Evolutionary conservation across 2,113 vertebrate genomes (phyloP).

Genomic region (Phylloscopus trochiloides): DNA sequence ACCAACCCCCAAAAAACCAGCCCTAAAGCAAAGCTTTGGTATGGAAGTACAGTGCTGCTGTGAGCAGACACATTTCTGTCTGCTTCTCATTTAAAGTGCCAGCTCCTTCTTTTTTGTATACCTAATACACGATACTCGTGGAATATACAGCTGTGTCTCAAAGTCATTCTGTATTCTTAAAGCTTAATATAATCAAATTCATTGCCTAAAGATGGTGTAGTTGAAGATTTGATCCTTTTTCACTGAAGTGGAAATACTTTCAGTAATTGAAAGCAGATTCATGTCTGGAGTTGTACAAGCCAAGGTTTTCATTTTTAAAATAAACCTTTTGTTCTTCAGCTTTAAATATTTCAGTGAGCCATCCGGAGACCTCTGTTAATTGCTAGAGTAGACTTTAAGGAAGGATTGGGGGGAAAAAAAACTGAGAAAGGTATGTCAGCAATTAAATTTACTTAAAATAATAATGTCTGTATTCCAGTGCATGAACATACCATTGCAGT

Average conservation of each 20-base stretch:
- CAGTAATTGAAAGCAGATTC: conserved; percentile 81
- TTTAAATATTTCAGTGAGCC: conserved; percentile 67
- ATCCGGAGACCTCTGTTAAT: conserved; percentile 66
- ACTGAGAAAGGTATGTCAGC: conserved; percentile 42
- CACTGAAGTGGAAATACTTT: conserved; percentile 80
- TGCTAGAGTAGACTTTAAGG: conserved; percentile 62
- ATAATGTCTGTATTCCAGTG: neutral
- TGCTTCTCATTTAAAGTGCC: conserved; percentile 6
- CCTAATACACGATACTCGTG: neutral
- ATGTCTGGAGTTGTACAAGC: conserved; percentile 75
- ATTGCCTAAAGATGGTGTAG: conserved; percentile 74
- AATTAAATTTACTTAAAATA: conserved; percentile 15
- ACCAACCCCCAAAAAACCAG: neutral
- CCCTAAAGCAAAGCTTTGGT: neutral
- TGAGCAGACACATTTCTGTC: neutral
- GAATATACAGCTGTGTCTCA: conserved; percentile 39
- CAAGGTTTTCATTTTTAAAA: conserved; percentile 78
- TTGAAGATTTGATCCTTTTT: conserved; percentile 78
- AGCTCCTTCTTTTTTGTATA: neutral
- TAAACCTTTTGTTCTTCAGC: conserved; percentile 81
- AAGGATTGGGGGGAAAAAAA: neutral
- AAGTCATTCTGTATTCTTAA: conserved; percentile 55
- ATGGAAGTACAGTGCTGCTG: neutral
- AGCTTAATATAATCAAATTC: conserved; percentile 69
- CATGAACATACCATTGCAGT: neutral